Conservation (phyloP, 2,888 invertebrate species). For the Pilophorus perplexus region DNA sequence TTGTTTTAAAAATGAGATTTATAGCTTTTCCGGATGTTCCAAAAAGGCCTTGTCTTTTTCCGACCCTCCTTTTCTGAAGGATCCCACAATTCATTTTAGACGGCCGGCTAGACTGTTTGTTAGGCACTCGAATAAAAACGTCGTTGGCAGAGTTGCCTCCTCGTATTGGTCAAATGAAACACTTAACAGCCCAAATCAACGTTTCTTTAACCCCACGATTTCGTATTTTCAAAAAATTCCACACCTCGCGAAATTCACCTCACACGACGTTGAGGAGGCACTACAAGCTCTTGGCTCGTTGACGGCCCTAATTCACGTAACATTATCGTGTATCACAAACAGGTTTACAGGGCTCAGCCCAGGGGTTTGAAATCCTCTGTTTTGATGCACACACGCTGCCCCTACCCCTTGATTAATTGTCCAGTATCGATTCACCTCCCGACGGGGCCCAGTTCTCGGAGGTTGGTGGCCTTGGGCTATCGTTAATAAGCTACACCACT, state of each 20-base stretch:
- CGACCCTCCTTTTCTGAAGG: background rate
- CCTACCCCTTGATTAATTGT: slow-evolving; percentile 23
- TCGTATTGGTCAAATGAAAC: too few species aligned
- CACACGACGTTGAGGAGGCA: too few species aligned
- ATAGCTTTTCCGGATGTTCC: slow-evolving; percentile 25
- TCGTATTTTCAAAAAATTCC: too few species aligned
- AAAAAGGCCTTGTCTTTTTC: slow-evolving; percentile 24
- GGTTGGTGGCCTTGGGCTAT: slow-evolving; percentile 19
- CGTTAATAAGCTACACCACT: background rate
- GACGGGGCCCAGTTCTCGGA: slow-evolving; percentile 7
- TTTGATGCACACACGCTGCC: slow-evolving; percentile 3
- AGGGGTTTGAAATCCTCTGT: background rate
- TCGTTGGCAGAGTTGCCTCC: too few species aligned
- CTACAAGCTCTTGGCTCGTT: too few species aligned
- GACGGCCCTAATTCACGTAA: too few species aligned
- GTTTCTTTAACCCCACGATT: too few species aligned
- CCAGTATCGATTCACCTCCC: slow-evolving; percentile 31
- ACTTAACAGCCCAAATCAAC: too few species aligned
- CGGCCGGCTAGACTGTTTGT: too few species aligned
- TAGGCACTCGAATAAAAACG: too few species aligned
- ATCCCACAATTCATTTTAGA: background rate
- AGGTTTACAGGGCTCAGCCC: background rate
- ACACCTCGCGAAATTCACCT: too few species aligned
- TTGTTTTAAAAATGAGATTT: slow-evolving; percentile 41
- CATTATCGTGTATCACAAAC: background rate